Percentiles rank a stretch among this genome's conserved stretches.
Conservation (phyloP, 2,113 vertebrate species). For the Motacilla tschutschensis region DNA sequence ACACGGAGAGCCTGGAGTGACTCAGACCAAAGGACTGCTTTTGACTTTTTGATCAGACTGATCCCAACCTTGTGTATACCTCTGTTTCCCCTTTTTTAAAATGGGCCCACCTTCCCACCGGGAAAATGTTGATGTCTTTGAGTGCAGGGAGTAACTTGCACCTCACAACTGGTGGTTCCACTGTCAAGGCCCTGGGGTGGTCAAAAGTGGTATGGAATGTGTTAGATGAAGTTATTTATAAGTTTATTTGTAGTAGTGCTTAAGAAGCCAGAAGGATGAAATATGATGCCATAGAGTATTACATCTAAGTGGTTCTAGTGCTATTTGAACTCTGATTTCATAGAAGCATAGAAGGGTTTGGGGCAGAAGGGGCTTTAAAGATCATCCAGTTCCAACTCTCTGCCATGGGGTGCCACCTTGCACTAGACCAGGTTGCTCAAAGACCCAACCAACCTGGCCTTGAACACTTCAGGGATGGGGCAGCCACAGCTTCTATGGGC, state of each 20-base stretch:
- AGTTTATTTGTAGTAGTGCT: neutral
- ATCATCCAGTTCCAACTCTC: neutral
- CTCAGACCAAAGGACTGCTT: neutral
- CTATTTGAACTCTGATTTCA: neutral
- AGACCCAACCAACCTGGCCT: accelerated
- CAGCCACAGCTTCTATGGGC: neutral
- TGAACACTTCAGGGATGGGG: neutral
- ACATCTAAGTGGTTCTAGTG: neutral
- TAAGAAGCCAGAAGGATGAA: neutral
- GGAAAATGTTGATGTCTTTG: neutral
- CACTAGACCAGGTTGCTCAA: neutral
- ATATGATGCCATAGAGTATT: accelerated
- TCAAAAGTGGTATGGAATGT: neutral
- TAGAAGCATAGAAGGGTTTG: neutral
- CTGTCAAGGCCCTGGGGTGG: neutral
- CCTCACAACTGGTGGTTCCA: neutral
- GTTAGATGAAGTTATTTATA: neutral
- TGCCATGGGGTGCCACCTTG: neutral
- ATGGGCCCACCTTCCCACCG: accelerated
- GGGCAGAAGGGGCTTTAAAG: neutral
- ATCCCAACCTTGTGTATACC: neutral
- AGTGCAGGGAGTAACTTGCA: neutral
- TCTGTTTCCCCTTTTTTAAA: neutral
- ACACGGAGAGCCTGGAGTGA: neutral
- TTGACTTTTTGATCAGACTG: neutral